Evolutionary conservation across 2,888 invertebrate genomes (phyloP).

Genomic region (Eupithecia centaureata): DNA sequence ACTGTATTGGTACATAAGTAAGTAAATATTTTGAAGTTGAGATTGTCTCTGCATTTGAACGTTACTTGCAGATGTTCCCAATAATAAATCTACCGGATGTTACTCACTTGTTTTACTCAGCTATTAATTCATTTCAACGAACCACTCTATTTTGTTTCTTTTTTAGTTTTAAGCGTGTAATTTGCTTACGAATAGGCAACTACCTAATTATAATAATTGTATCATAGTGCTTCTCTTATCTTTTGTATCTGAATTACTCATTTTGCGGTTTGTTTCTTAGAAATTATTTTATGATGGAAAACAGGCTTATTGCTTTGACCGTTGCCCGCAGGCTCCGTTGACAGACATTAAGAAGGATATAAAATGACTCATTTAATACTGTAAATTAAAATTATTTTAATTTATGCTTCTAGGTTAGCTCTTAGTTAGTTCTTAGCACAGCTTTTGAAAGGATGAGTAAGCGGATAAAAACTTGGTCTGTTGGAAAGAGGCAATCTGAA

Average conservation of each 20-base stretch:
- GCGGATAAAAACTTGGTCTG: background rate
- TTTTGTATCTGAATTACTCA: conserved; percentile 50
- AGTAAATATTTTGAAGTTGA: background rate
- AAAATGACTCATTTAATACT: conserved; percentile 20
- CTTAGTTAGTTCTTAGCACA: background rate
- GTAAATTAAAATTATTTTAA: background rate
- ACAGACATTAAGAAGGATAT: conserved; percentile 21
- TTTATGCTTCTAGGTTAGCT: background rate
- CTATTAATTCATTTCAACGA: conserved; percentile 5
- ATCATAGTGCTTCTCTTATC: conserved; percentile 56
- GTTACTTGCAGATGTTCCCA: background rate
- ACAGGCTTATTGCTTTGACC: conserved; percentile 22
- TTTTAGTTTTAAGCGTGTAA: conserved; percentile 47
- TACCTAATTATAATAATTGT: conserved; percentile 59
- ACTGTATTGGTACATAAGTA: too few species aligned
- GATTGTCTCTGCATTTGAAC: background rate
- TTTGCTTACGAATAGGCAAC: conserved; percentile 46
- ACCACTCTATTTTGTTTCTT: conserved; percentile 46
- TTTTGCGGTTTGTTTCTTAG: conserved; percentile 40
- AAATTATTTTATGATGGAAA: conserved; percentile 19
- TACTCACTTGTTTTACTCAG: background rate
- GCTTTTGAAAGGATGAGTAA: background rate
- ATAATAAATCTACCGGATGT: background rate
- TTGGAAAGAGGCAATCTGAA: background rate
- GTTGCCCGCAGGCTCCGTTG: conserved; percentile 2